phyloP scores from a whole-genome alignment of 2,797 vertebrate species.

The Lepus townsendii region DNA sequence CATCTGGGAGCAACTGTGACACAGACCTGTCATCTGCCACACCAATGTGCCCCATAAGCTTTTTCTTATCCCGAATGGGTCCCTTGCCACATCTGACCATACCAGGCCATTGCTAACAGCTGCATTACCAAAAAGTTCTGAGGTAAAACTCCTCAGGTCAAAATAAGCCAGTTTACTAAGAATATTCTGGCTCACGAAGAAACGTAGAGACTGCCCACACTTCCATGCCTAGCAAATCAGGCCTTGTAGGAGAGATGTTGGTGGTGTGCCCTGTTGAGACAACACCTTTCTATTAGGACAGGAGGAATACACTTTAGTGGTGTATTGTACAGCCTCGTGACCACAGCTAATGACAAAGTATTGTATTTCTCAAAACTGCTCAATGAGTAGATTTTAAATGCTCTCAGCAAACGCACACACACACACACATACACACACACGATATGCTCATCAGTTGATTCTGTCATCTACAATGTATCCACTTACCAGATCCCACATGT shows the following conservation, averaged over 20 bases:
- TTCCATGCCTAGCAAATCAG: not conserved
- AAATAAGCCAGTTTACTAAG: not conserved
- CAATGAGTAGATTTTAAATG: not conserved
- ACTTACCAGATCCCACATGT: not conserved
- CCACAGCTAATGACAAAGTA: not conserved
- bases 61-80: not conserved
- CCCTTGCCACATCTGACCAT: not conserved
- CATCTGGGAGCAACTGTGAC: not conserved
- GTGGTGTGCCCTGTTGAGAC: not conserved
- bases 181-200: not conserved
- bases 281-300: too few relatives aligned
- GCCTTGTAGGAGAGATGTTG: not conserved
- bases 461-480: not conserved
- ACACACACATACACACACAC: not conserved
- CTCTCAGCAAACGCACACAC: too few relatives aligned
- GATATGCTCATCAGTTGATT: not conserved
- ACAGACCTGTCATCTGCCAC: not conserved
- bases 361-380: not conserved
- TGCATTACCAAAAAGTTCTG: not conserved
- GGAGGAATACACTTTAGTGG: not conserved
- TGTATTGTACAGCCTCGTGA: too few relatives aligned
- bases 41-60: not conserved
- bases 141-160: not conserved
- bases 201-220: not conserved
- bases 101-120: not conserved